phyloP scores from a whole-genome alignment of 2,113 vertebrate genomes.

The Turdus rufiventris region DNA sequence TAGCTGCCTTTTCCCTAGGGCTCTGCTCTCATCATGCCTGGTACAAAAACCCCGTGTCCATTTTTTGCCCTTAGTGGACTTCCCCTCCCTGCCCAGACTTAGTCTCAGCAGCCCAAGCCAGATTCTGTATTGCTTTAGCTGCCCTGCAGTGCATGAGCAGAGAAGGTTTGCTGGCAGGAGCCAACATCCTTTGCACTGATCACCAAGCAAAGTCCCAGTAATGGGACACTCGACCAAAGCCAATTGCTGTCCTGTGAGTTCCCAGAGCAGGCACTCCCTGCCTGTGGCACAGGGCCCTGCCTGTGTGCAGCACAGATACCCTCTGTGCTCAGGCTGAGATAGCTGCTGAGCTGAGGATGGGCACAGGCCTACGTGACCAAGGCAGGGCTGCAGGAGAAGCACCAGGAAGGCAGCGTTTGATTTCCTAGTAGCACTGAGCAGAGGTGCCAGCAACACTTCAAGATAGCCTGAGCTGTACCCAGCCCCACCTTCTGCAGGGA shows the following conservation, averaged over 20 bases:
- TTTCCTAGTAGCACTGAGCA: not conserved
- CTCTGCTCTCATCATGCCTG: not conserved
- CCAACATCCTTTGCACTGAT: not conserved
- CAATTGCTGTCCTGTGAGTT: not conserved
- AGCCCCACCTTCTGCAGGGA: not conserved
- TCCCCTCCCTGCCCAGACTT: not conserved
- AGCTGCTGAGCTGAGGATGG: not conserved
- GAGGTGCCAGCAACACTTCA: not conserved
- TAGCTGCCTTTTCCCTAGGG: not conserved
- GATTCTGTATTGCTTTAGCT: not conserved
- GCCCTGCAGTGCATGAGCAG: not conserved
- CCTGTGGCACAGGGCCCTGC: not conserved
- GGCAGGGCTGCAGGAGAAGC: not conserved
- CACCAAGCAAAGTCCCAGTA: not conserved
- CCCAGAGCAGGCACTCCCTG: not conserved
- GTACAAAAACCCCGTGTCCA: accelerated
- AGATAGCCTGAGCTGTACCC: not conserved
- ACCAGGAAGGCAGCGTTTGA: not conserved
- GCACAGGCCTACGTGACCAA: not conserved
- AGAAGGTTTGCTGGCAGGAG: not conserved
- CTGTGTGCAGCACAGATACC: not conserved
- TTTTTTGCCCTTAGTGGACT: not conserved
- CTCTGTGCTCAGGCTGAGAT: not conserved
- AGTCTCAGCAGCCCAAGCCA: not conserved
- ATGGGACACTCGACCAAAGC: not conserved